Percentiles rank a stretch among this genome's conserved stretches.
Conservation (phyloP, 2,797 vertebrate genomes). For the Megalops cyprinoides region DNA sequence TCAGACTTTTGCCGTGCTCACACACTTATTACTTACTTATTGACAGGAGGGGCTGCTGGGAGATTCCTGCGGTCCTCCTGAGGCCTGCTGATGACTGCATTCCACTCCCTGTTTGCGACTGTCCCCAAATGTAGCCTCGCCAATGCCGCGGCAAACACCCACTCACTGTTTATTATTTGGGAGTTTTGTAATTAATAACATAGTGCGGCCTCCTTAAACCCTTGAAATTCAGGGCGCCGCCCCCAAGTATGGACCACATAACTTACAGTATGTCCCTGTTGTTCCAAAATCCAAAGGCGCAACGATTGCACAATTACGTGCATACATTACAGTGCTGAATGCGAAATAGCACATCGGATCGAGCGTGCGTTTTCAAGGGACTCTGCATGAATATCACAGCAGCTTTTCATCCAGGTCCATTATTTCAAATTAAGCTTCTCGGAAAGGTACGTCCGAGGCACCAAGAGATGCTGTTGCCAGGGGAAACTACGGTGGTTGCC, state of each 20-base stretch:
- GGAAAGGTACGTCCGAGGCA: constrained; percentile 32
- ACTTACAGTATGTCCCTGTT: background rate
- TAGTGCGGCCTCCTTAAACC: background rate
- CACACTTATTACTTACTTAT: background rate
- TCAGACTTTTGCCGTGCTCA: no score
- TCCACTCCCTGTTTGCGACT: constrained; percentile 23
- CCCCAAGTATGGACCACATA: background rate
- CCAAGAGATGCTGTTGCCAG: constrained; percentile 44
- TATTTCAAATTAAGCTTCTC: constrained; percentile 15
- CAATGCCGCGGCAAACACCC: background rate
- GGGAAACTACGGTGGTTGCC: constrained; percentile 42
- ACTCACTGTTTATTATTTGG: background rate
- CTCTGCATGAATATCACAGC: background rate
- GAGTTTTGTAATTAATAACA: background rate
- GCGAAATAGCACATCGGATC: constrained; percentile 21
- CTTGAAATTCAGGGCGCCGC: background rate
- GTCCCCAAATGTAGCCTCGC: background rate
- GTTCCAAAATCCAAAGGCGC: no score
- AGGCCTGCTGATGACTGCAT: background rate
- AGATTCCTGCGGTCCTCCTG: constrained; percentile 26
- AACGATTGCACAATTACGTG: background rate
- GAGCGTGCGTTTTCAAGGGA: constrained; percentile 26
- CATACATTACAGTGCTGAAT: background rate
- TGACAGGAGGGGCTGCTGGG: background rate
- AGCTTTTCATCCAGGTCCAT: background rate